Conservation (phyloP, 2,113 vertebrate species). For the Gopherus evgoodei region DNA sequence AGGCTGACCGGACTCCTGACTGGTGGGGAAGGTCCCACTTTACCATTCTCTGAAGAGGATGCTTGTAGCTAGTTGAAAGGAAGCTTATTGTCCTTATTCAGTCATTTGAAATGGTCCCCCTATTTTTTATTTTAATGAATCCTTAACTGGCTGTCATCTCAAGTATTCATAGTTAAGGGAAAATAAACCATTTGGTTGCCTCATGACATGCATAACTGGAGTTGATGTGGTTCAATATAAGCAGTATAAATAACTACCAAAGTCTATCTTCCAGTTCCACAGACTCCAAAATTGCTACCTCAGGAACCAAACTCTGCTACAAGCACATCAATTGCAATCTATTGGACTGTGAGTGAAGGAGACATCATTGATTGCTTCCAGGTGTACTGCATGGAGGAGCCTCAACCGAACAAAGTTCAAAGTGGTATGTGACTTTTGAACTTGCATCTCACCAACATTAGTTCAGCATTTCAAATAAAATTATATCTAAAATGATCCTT, state of each 20-base stretch:
- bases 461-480: not conserved
- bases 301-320: constrained; percentile 93
- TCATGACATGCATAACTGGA: not conserved
- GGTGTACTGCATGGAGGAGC: constrained; percentile 96
- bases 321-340: constrained; percentile 90
- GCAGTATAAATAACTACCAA: not conserved
- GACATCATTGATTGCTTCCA: constrained; percentile 95
- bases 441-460: not conserved
- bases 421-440: constrained; percentile 62
- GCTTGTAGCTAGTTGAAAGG: not conserved
- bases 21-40: not conserved
- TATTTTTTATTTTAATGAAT: not conserved
- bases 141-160: not conserved
- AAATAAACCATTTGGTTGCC: not conserved
- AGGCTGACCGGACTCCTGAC: not conserved
- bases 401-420: constrained; percentile 82
- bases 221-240: not conserved
- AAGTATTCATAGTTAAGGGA: not conserved
- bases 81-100: not conserved
- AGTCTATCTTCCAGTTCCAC: constrained; percentile 84
- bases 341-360: constrained; percentile 90
- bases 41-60: not conserved
- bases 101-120: not conserved
- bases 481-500: not conserved
- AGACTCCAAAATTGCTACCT: constrained; percentile 86